Evolutionary conservation across 2,888 invertebrate species (phyloP).

Genomic region (Cerastis leucographa): DNA sequence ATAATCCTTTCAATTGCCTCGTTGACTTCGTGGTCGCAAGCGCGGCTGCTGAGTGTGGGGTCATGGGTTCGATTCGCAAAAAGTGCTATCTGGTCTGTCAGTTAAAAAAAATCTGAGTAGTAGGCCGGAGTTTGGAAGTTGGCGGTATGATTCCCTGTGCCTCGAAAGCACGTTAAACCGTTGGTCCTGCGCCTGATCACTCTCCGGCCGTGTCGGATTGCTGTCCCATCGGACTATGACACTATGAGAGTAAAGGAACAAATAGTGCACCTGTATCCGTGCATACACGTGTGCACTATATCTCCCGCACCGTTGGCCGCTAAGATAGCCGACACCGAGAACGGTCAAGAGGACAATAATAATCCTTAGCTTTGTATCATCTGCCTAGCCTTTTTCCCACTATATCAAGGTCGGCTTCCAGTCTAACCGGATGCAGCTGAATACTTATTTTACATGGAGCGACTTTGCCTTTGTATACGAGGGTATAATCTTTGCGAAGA

Average conservation of each 20-base stretch:
- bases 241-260: neutral
- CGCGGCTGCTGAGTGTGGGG: neutral
- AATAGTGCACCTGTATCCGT: neutral
- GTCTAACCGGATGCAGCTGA: neutral
- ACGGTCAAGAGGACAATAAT: neutral
- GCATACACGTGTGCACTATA: neutral
- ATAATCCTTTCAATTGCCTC: neutral
- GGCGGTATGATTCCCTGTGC: neutral
- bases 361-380: neutral
- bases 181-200: neutral
- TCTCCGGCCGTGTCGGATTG: neutral
- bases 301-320: neutral
- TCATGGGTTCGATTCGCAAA: neutral
- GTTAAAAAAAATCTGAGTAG: neutral
- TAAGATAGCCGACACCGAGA: neutral
- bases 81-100: neutral
- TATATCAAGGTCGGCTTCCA: neutral
- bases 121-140: neutral
- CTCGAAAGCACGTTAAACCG: neutral
- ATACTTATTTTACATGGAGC: neutral
- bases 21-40: neutral
- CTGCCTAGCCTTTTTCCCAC: neutral
- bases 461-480: neutral
- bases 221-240: neutral
- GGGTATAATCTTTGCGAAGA: neutral